These are phyloP conservation scores for Cyprinella venusta DNA, from an alignment of 2,797 vertebrate species.

Conservation along the genomic window DNA sequence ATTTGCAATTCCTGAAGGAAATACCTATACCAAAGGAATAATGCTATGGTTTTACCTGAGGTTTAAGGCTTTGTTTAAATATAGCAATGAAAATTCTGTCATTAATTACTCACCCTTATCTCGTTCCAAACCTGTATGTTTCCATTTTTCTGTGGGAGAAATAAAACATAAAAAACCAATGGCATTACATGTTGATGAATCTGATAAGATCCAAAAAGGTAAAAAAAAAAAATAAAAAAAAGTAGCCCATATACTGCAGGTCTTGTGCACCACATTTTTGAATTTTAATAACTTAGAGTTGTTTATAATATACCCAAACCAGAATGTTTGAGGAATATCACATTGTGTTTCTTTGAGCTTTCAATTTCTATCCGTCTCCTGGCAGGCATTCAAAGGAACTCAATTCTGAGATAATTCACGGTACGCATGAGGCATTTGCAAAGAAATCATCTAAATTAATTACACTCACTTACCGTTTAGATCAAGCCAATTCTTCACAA, in stretches of 20 bases:
- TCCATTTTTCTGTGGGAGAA: background rate
- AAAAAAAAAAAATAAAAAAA: too few species aligned
- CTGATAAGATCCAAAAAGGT: background rate
- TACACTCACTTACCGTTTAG: conserved; percentile 2
- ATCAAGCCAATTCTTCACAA: conserved; percentile 1
- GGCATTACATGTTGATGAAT: background rate
- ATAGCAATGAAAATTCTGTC: background rate
- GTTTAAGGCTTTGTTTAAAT: background rate
- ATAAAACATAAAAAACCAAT: background rate
- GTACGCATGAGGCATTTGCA: conserved; percentile 2
- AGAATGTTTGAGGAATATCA: conserved; percentile 5
- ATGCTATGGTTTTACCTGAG: background rate
- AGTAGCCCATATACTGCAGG: background rate
- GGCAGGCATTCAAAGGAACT: conserved; percentile 8
- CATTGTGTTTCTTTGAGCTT: conserved; percentile 1
- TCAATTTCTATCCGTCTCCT: conserved; percentile 13
- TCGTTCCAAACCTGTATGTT: background rate
- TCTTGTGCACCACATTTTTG: background rate
- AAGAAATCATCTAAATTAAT: conserved; percentile 20
- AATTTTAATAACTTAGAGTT: background rate
- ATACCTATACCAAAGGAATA: background rate
- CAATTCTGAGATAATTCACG: conserved; percentile 11
- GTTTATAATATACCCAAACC: background rate
- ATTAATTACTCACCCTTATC: background rate
- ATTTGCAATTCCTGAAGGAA: background rate